A percentile compares a stretch with the other conserved stretches of the same genome.
phyloP scores from a whole-genome alignment of 2,113 vertebrate genomes.

The Ceuthmochares aereus region DNA sequence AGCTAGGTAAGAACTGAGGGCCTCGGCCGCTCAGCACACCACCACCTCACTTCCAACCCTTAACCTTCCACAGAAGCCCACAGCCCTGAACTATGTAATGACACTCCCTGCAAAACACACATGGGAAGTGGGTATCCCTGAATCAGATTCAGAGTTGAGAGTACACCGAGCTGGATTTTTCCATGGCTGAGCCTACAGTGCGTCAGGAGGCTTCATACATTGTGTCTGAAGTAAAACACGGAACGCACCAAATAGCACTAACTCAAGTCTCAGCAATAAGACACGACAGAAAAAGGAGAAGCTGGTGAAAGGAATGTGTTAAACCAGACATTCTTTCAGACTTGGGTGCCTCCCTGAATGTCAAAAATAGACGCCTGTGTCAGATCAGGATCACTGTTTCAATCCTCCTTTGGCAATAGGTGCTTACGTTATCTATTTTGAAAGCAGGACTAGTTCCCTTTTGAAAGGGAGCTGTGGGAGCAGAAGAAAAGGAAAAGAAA shows the following conservation, averaged over 20 bases:
- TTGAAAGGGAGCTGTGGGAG: not conserved
- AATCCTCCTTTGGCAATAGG: slow-evolving; percentile 13
- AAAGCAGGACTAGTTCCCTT: not conserved
- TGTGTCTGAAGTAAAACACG: not conserved
- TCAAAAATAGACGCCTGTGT: slow-evolving; percentile 50
- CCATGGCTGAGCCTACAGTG: not conserved
- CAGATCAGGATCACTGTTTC: slow-evolving; percentile 20
- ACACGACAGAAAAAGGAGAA: not conserved
- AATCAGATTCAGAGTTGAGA: not conserved
- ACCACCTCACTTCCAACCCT: not conserved
- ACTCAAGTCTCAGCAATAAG: not conserved
- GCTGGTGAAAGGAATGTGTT: slow-evolving; percentile 21
- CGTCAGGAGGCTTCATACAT: not conserved
- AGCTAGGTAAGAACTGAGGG: not conserved
- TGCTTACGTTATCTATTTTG: not conserved
- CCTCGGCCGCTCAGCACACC: not conserved
- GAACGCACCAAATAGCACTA: not conserved
- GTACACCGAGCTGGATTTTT: not conserved
- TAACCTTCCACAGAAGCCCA: not conserved
- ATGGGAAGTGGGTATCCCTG: not conserved
- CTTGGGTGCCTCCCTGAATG: not conserved
- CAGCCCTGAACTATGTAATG: not conserved
- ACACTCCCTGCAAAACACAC: not conserved
- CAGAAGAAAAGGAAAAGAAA: not conserved
- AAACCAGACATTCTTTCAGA: slow-evolving; percentile 23